Conservation (phyloP, 2,888 invertebrate genomes). For the Malachius bipustulatus region DNA sequence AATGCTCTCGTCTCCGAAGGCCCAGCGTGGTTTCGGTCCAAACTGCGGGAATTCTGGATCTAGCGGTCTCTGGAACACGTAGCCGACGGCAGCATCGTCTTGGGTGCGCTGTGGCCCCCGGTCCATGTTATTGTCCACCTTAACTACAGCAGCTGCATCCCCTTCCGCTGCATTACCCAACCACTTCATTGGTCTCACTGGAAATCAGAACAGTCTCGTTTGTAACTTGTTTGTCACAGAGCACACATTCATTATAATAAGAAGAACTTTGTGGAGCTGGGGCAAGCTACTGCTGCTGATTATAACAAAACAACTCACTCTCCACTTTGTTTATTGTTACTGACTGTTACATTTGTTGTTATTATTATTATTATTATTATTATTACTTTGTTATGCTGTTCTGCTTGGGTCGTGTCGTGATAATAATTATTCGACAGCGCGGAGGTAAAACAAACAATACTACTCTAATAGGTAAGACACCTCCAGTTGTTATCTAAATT, state of each 20-base stretch:
- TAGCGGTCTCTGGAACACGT: constrained; percentile 76
- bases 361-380: no score
- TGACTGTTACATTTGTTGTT: no score
- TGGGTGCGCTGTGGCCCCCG: constrained; percentile 60
- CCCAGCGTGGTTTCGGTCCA: constrained; percentile 67
- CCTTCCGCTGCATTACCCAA: constrained; percentile 57
- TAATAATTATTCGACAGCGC: no score
- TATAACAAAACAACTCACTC: no score
- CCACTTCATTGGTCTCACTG: constrained; percentile 59
- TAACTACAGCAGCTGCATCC: constrained; percentile 51
- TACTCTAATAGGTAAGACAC: no score
- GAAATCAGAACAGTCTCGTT: constrained; percentile 20
- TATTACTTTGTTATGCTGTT: no score
- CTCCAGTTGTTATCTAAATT: no score
- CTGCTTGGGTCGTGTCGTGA: no score
- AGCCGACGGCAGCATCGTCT: constrained; percentile 88
- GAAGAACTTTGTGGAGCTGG: constrained; percentile 1
- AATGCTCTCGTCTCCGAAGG: constrained; percentile 77
- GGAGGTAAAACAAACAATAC: no score
- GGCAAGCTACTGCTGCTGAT: constrained; percentile 3
- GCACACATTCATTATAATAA: no score
- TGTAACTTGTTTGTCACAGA: no score
- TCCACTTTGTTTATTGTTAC: no score
- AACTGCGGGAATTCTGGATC: constrained; percentile 66
- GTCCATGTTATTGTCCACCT: constrained; percentile 51